Conservation (phyloP, 2,888 invertebrate genomes). For the Calameuta pallipes region DNA sequence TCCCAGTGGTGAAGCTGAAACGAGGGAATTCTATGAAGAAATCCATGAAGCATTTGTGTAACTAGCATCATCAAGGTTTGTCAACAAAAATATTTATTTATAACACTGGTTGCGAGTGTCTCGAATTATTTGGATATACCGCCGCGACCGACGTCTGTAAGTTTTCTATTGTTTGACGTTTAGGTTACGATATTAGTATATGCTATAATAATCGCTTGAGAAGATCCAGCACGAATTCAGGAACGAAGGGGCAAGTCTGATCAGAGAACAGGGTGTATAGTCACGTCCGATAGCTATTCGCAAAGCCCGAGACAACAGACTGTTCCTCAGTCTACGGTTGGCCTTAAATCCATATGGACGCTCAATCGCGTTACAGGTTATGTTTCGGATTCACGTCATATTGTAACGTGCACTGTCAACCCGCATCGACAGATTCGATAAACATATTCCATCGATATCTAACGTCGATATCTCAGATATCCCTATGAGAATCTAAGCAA, state of each 20-base stretch:
- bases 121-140: background rate
- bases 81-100: background rate
- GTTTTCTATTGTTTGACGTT: conserved; percentile 1
- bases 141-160: background rate
- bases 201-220: conserved; percentile 36
- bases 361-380: background rate
- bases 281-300: conserved; percentile 43
- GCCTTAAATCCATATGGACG: conserved; percentile 26
- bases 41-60: background rate
- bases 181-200: background rate
- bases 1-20: background rate
- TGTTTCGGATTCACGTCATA: background rate
- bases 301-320: conserved; percentile 39
- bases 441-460: background rate
- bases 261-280: conserved; percentile 4
- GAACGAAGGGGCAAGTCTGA: conserved; percentile 26
- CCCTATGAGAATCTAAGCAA: background rate
- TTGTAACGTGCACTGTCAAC: background rate
- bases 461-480: background rate
- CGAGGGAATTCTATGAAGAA: background rate
- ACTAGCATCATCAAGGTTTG: conserved; percentile 1
- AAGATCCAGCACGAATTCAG: conserved; percentile 37
- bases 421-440: background rate
- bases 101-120: background rate
- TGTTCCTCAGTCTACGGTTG: conserved; percentile 38